Base-by-base conservation (phyloP, 2,888 invertebrate genomes). In the Tortricodes alternella region DNA sequence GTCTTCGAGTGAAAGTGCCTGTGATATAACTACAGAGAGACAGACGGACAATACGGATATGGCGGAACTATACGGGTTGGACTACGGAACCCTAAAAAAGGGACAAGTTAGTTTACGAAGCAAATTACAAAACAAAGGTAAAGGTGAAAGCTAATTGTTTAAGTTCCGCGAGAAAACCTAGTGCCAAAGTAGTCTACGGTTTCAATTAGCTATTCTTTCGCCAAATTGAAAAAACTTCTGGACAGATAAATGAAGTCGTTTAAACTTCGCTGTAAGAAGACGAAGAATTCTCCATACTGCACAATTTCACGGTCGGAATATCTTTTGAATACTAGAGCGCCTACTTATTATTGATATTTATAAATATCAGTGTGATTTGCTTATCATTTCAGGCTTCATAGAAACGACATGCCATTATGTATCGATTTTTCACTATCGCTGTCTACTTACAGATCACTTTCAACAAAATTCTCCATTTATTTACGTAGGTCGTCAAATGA, bases 201-300 rank as follows among this genome's bases (percentile, higher is more conserved):
- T 38, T 21, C 15, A 24, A 13, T 15, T 27, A n/a, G n/a, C n/a
- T n/a, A 16, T 37, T 15, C 23, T 16, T 23, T 27, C 3, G 8
- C 21, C 9, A 53, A 53, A 38, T 53, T 52, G 52, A 52, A 52
- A 52, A 44, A 46, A 38, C 27, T 46, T 38, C 35, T 19, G 16
- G 16, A 29, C 38, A 19, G 19, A 19, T 9, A 9, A 49, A 29
- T 13, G 6, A 27, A 43, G 29, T 24, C n/a, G n/a, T 11, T 29
- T 7, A 4, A 11, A 18, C 27, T 44, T 29, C 29, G n/a, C 29
- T 11, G 11, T 29, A n/a, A 29, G 4, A 5, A n/a, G n/a, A n/a
- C n/a, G n/a, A n/a, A n/a, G n/a, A n/a, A n/a, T n/a, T n/a, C n/a
- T n/a, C n/a, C n/a, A n/a, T n/a, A n/a, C n/a, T n/a, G n/a, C n/a